Conservation (phyloP, 2,797 vertebrate species). For the Sebastes trivittatus region DNA sequence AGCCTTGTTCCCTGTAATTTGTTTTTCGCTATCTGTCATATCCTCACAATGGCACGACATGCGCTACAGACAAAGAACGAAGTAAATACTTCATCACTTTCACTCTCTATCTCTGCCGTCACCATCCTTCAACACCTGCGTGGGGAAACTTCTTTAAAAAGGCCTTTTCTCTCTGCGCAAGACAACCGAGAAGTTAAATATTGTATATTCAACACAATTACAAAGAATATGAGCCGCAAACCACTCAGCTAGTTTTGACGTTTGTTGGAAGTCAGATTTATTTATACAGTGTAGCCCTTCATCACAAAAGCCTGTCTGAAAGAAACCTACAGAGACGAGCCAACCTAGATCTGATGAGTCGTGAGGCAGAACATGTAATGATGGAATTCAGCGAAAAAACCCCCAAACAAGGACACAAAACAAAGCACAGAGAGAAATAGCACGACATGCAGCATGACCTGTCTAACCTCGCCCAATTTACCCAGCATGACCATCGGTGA, state of each 20-base stretch:
- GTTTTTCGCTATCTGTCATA: conserved; percentile 36
- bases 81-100: conserved; percentile 22
- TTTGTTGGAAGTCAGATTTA: conserved; percentile 40
- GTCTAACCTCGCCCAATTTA: conserved; percentile 20
- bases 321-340: conserved; percentile 29
- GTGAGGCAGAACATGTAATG: conserved; percentile 35
- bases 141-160: not conserved
- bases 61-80: not conserved
- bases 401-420: conserved; percentile 10
- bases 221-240: not conserved
- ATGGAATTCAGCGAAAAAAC: conserved; percentile 2
- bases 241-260: conserved; percentile 23
- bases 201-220: conserved; percentile 11
- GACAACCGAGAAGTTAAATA: conserved; percentile 11
- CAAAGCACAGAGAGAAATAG: conserved; percentile 20
- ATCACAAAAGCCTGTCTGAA: conserved; percentile 20
- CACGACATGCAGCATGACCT: conserved; percentile 3
- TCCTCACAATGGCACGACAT: not conserved
- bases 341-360: conserved; percentile 40
- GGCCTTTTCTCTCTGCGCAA: not conserved
- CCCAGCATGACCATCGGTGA: not conserved
- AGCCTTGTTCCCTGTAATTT: conserved; percentile 44
- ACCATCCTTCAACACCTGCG: not conserved
- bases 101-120: not conserved
- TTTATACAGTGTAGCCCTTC: conserved; percentile 30